These are phyloP conservation scores for Pteronura brasiliensis DNA, from an alignment of 2,113 vertebrate species.

Conservation along the genomic window DNA sequence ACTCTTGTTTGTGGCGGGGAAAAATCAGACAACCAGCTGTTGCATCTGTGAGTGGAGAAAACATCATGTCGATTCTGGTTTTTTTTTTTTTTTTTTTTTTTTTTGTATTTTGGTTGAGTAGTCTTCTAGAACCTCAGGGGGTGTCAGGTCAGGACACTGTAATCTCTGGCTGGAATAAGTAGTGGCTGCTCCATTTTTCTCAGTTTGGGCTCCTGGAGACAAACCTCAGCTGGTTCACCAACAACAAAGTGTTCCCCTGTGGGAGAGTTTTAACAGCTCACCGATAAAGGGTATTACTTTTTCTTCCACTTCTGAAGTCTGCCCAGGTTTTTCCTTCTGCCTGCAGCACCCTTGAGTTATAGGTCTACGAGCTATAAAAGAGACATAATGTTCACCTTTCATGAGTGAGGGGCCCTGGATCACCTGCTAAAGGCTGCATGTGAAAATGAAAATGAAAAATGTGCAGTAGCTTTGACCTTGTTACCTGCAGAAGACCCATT, in stretches of 20 bases:
- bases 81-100: not conserved
- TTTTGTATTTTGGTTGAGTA: not conserved
- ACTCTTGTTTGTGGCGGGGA: not conserved
- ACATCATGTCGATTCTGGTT: not conserved
- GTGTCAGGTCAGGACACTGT: not conserved
- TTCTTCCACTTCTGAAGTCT: not conserved
- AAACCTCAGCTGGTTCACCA: constrained; percentile 45
- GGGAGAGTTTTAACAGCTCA: not conserved
- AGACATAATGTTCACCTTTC: not conserved
- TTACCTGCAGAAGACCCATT: not conserved
- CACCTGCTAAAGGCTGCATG: not conserved
- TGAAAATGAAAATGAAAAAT: not conserved
- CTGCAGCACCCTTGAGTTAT: not conserved
- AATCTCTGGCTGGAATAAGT: constrained; percentile 37
- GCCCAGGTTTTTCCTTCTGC: constrained; percentile 14
- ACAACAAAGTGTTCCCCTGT: not conserved
- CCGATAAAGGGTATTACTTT: constrained; percentile 38
- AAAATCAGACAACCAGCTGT: not conserved
- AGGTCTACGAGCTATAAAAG: not conserved
- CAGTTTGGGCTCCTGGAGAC: constrained; percentile 38
- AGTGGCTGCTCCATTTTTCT: constrained; percentile 18
- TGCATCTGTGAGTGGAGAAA: accelerated
- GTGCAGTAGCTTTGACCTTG: not conserved
- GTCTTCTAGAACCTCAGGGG: not conserved
- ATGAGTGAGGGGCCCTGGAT: not conserved